These are phyloP conservation scores for Euphydryas editha DNA, from an alignment of 2,888 invertebrate genomes.

Conservation along the genomic window DNA sequence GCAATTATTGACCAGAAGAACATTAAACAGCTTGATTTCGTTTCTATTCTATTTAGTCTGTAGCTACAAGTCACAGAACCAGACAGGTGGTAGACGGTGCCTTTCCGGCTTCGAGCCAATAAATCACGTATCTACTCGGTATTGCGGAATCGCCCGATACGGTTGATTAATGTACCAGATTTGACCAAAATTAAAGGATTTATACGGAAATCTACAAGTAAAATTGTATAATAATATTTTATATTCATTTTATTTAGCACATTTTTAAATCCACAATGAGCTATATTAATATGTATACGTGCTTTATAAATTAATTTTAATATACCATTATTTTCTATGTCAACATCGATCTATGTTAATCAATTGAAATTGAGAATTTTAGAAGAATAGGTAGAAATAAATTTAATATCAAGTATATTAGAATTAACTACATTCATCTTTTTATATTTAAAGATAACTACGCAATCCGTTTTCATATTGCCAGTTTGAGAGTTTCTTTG, in stretches of 20 bases:
- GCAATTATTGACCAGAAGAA: neutral
- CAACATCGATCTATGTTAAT: too few species aligned
- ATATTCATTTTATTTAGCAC: too few species aligned
- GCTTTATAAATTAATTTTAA: too few species aligned
- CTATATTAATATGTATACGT: too few species aligned
- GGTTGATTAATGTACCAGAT: constrained; percentile 70
- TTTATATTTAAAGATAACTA: neutral
- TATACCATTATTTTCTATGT: too few species aligned
- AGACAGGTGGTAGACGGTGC: constrained; percentile 73
- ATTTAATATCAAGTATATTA: neutral
- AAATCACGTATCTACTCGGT: constrained; percentile 70
- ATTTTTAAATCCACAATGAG: too few species aligned
- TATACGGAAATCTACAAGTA: constrained; percentile 24
- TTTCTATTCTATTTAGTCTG: constrained; percentile 7
- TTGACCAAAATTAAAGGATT: constrained; percentile 44
- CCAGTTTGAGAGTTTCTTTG: neutral
- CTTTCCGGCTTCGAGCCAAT: constrained; percentile 62
- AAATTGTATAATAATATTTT: neutral
- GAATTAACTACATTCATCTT: neutral
- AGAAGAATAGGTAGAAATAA: too few species aligned
- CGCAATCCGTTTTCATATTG: neutral
- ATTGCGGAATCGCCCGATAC: constrained; percentile 65
- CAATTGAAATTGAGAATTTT: too few species aligned
- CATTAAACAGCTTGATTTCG: neutral
- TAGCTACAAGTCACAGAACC: constrained; percentile 42